Base-by-base conservation (phyloP, 2,888 invertebrate species). In the Xestoiulus laeticollis region DNA sequence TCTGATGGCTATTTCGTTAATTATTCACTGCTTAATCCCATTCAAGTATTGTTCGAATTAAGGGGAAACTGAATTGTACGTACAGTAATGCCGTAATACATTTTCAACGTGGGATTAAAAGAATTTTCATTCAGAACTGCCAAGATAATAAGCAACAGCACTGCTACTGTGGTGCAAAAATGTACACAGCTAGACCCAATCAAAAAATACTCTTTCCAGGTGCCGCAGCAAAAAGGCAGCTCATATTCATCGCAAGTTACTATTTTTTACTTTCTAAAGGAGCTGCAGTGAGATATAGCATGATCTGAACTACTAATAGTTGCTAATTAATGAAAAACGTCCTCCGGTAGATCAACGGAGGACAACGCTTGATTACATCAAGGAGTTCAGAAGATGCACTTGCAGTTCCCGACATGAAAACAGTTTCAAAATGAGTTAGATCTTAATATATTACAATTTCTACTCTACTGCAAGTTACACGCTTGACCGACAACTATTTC, bases 381-480 rank as follows among this genome's bases (percentile, higher is more conserved):
- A 12, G 10, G 30, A 30, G 78, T 78, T 78, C 30, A 78, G 78
- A 26, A 78, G 78, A 78, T 78, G 78, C 78, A 78, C 78, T 78
- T 78, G 78, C 78, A 78, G 78, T 78, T 78, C 78, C 78, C 26
- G 78, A 78, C 78, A 30, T 78, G 30, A 30, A 30, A 30, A 78
- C 30, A 78, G 30, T 26, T 30, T 68, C 78, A 78, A 78, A 78
- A 78, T 14, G 12, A 78, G 16, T 78, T 14, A 78, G 26, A 78
- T 78, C 30, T 78, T 78, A 78, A 78, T 59, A 78, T 78, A 8
- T 12, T 78, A 78, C 78, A 78, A 30, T 26, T n/a, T 68, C 68
- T 78, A 78, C 30, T 30, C 78, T 78, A 78, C 78, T 78, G 78
- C 78, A 78, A 78, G 78, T 78, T 30, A 30, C 78, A 78, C 12